A percentile compares a stretch with the other conserved stretches of the same genome.
Evolutionary conservation across 2,888 invertebrate genomes (phyloP).

Genomic region (Sphecodes monilicornis): DNA sequence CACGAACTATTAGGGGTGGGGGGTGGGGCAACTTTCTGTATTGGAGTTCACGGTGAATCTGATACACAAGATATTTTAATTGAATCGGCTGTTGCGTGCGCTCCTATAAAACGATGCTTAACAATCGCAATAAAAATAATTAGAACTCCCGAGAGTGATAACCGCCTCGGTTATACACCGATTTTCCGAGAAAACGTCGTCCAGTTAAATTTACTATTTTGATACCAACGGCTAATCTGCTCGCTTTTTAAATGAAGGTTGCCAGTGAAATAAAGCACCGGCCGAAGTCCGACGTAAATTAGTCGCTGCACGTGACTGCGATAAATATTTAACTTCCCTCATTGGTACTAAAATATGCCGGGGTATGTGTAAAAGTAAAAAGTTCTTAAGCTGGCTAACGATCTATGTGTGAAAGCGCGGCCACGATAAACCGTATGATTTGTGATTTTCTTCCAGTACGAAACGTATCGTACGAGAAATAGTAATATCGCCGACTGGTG

Average conservation of each 20-base stretch:
- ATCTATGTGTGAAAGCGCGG: neutral
- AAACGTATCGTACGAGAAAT: neutral
- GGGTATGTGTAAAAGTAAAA: slow-evolving; percentile 4
- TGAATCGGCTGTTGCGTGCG: neutral
- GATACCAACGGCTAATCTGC: slow-evolving; percentile 53
- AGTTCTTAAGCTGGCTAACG: neutral
- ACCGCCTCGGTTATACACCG: slow-evolving; percentile 13
- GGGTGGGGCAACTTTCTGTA: neutral
- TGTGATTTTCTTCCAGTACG: neutral
- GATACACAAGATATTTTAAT: neutral
- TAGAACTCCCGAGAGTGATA: slow-evolving; percentile 6
- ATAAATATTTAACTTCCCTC: slow-evolving; percentile 63
- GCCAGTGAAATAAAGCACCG: slow-evolving; percentile 60
- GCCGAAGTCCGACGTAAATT: slow-evolving; percentile 62
- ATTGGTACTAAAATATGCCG: slow-evolving; percentile 21
- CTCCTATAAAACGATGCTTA: neutral
- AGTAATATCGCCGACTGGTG: neutral
- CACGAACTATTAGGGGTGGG: neutral
- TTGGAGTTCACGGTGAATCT: neutral
- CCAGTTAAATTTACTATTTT: slow-evolving; percentile 60
- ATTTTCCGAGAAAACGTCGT: slow-evolving; percentile 45
- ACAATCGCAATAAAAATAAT: slow-evolving; percentile 15
- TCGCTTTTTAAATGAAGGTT: slow-evolving; percentile 67
- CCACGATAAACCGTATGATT: slow-evolving; percentile 9
- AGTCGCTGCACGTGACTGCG: slow-evolving; percentile 67